Percentiles rank a stretch among this genome's conserved stretches.
These are phyloP conservation scores for Megaleporinus macrocephalus DNA, from an alignment of 2,113 vertebrate species.

Conservation along the genomic window DNA sequence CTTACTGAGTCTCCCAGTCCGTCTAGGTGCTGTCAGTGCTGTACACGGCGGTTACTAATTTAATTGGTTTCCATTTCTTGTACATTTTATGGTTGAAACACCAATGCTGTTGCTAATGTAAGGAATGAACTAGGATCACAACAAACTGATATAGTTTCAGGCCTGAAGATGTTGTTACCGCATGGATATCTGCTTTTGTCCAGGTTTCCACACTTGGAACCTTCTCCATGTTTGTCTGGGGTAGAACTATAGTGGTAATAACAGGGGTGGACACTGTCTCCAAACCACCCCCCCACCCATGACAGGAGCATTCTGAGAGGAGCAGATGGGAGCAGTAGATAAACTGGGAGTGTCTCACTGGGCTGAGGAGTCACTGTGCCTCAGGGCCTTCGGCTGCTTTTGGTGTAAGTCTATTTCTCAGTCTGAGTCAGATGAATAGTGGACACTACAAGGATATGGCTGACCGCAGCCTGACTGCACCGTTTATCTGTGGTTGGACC, in stretches of 20 bases:
- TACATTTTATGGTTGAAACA: too few relatives aligned
- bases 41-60: too few relatives aligned
- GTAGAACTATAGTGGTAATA: neutral
- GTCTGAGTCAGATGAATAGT: conserved; percentile 66
- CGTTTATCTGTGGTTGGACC: conserved; percentile 63
- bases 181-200: too few relatives aligned
- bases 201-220: too few relatives aligned
- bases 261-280: conserved; percentile 1
- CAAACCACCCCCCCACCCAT: conserved; percentile 10
- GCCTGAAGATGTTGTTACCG: too few relatives aligned
- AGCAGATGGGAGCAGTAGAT: conserved; percentile 71
- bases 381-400: conserved; percentile 56
- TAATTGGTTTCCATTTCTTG: too few relatives aligned
- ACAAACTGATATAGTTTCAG: too few relatives aligned
- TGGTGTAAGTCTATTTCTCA: conserved; percentile 65
- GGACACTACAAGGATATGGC: conserved; percentile 22
- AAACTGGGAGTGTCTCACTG: conserved; percentile 67
- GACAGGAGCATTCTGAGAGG: conserved; percentile 60
- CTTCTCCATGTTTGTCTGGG: conserved; percentile 2
- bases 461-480: conserved; percentile 48
- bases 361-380: conserved; percentile 70
- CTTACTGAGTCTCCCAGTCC: too few relatives aligned
- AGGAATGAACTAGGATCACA: too few relatives aligned
- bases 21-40: too few relatives aligned
- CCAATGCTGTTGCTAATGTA: too few relatives aligned